These are phyloP conservation scores for Frankliniella fusca DNA, from an alignment of 2,888 invertebrate genomes.

Conservation along the genomic window DNA sequence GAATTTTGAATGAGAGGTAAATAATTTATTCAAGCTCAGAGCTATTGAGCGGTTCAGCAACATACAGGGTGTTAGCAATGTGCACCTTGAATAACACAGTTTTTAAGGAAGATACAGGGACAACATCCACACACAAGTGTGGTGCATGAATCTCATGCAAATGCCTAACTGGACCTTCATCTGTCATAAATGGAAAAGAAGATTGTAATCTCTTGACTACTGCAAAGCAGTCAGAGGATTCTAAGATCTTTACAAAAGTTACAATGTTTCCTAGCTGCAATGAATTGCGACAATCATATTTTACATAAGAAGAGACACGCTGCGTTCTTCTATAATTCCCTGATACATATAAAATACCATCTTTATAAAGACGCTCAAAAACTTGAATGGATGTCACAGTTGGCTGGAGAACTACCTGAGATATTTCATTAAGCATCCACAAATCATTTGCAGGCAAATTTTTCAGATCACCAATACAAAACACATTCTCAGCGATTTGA, in stretches of 20 bases:
- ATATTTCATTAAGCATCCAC: background rate
- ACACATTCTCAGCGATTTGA: no score
- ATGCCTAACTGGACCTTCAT: background rate
- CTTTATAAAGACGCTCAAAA: no score
- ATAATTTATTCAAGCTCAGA: background rate
- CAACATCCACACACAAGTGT: background rate
- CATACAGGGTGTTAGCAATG: background rate
- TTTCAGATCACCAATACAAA: no score
- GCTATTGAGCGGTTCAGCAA: background rate
- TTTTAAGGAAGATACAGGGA: background rate
- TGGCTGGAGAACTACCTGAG: background rate
- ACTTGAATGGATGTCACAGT: background rate
- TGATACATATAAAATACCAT: no score
- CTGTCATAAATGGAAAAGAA: background rate
- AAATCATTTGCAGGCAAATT: no score
- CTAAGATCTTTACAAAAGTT: background rate
- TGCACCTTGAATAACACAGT: background rate
- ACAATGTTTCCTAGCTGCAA: background rate
- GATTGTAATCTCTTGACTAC: background rate
- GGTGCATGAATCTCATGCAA: background rate
- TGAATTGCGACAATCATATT: background rate
- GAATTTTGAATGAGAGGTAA: background rate
- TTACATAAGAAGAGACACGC: background rate
- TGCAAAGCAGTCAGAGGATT: background rate
- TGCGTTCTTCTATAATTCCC: no score